Evolutionary conservation across 2,797 vertebrate genomes (phyloP).

Genomic region (Tangara arthus): DNA sequence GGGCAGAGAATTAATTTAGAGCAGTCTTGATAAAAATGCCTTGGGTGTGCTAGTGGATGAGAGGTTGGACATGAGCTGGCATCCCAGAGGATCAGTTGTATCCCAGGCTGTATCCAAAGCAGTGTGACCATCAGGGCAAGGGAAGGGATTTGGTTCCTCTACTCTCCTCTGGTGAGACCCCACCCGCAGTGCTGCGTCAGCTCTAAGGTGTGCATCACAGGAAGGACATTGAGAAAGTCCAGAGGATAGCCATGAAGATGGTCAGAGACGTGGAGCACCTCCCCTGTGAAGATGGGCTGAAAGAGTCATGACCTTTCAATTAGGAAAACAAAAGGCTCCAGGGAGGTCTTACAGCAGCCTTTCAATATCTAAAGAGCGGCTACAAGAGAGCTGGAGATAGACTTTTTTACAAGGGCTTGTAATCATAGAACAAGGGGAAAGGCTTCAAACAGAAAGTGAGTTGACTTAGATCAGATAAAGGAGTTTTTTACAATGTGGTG

Average conservation of each 20-base stretch:
- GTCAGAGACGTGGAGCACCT: neutral
- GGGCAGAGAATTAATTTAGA: neutral
- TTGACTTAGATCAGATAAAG: neutral
- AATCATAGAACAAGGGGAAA: neutral
- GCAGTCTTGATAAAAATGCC: neutral
- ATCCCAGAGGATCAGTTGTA: neutral
- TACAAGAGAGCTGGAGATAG: neutral
- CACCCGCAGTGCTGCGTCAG: neutral
- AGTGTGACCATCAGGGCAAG: neutral
- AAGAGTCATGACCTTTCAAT: rapidly evolving
- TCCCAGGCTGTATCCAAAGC: neutral
- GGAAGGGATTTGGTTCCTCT: neutral
- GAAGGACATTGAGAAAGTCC: neutral
- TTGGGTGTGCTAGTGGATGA: neutral
- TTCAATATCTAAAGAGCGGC: neutral
- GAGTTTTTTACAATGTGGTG: neutral
- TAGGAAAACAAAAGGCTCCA: neutral
- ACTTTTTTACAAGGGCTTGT: neutral
- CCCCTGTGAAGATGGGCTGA: neutral
- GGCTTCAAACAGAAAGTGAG: neutral
- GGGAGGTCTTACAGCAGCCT: neutral
- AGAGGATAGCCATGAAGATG: neutral
- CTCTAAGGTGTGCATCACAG: neutral
- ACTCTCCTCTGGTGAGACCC: neutral
- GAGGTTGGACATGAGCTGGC: neutral